Percentiles rank a stretch among this genome's conserved stretches.
These are phyloP conservation scores for Archegozetes longisetosus DNA, from an alignment of 1,140 invertebrate species.

Conservation along the genomic window DNA sequence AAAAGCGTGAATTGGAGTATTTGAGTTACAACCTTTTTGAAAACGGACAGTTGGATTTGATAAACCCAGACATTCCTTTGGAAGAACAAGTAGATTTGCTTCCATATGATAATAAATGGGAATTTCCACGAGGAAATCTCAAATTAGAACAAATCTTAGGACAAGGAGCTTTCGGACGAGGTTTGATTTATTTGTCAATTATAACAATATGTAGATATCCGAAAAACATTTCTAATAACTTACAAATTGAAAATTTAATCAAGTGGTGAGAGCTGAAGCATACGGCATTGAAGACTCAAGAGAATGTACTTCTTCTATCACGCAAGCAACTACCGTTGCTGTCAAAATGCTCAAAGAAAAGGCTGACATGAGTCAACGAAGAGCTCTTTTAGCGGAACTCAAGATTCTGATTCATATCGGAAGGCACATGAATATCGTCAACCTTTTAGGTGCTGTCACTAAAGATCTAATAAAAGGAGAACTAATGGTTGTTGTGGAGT, in stretches of 20 bases:
- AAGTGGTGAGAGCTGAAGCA: background rate
- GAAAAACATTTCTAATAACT: too few species aligned
- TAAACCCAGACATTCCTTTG: constrained; percentile 20
- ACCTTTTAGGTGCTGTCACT: constrained; percentile 79
- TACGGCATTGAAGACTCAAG: background rate
- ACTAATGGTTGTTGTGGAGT: constrained; percentile 81
- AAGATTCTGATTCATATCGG: constrained; percentile 94
- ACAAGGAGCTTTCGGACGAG: constrained; percentile 78
- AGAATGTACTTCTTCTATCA: background rate
- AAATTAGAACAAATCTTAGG: constrained; percentile 38
- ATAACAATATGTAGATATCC: too few species aligned
- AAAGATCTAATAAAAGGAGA: constrained; percentile 73
- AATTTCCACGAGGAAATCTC: constrained; percentile 21
- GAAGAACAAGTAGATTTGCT: constrained; percentile 31
- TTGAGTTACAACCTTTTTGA: constrained; percentile 20
- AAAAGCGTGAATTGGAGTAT: constrained; percentile 15
- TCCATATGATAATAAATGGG: constrained; percentile 70
- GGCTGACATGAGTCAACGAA: constrained; percentile 27
- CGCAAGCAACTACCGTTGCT: constrained; percentile 16
- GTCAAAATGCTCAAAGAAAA: constrained; percentile 24
- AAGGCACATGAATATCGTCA: constrained; percentile 84
- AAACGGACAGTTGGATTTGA: too few species aligned
- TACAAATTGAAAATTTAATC: too few species aligned
- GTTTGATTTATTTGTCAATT: too few species aligned
- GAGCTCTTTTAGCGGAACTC: constrained; percentile 65